phyloP scores from a whole-genome alignment of 1,140 invertebrate species.

The Aphaenogaster ashmeadi region DNA sequence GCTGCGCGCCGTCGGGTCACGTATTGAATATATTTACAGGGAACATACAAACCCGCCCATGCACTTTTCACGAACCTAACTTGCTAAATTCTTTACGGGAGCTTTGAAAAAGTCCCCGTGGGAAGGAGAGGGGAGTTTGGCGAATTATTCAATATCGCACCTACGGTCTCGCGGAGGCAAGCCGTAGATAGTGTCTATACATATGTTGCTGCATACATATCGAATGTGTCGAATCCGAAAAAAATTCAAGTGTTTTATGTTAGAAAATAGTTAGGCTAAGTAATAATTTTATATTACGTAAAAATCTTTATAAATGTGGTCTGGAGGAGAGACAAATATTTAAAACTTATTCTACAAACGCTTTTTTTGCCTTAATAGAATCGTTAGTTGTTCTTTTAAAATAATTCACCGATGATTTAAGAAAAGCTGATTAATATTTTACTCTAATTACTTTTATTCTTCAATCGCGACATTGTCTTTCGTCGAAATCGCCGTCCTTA shows the following conservation, averaged over 20 bases:
- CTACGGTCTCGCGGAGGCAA: conserved; percentile 14
- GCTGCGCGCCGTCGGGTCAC: conserved; percentile 43
- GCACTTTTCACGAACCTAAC: conserved; percentile 60
- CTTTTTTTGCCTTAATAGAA: not conserved
- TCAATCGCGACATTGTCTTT: not conserved
- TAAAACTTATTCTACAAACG: not conserved
- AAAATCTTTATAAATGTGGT: not conserved
- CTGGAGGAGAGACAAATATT: not conserved
- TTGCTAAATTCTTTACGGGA: conserved; percentile 53
- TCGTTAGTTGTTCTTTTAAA: not conserved
- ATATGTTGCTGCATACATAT: not conserved
- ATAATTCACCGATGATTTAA: not conserved
- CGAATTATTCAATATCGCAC: conserved; percentile 55
- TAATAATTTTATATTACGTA: not conserved
- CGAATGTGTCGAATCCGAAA: not conserved
- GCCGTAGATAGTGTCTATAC: not conserved
- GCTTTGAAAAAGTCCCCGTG: conserved; percentile 44
- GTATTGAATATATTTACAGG: conserved; percentile 61
- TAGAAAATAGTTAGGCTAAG: not conserved
- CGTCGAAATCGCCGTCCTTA: not conserved
- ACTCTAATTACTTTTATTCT: not conserved
- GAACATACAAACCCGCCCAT: conserved; percentile 44
- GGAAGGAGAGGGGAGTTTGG: not conserved
- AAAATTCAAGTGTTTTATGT: not conserved
- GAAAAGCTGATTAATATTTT: not conserved